Evolutionary conservation across 2,797 vertebrate species (phyloP).

Genomic region (Paratrypauchen microcephalus): DNA sequence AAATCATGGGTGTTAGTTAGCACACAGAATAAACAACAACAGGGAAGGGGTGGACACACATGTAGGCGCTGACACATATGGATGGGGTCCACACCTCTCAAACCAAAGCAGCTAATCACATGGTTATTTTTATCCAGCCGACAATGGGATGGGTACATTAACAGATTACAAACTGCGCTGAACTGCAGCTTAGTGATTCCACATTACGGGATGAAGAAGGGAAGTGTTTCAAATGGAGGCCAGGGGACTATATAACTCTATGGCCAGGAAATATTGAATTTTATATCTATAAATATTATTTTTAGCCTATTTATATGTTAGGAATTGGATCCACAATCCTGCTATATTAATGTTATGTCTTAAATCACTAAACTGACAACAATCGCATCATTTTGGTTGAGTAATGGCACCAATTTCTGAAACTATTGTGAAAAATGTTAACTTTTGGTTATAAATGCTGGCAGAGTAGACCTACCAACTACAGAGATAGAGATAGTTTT

Average conservation of each 20-base stretch:
- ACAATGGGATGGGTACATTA: slow-evolving; percentile 59
- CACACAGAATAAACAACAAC: slow-evolving; percentile 18
- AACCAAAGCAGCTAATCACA: slow-evolving; percentile 59
- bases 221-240: slow-evolving; percentile 5
- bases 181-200: slow-evolving; percentile 57
- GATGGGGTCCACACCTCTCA: slow-evolving; percentile 22
- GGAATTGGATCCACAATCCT: background rate
- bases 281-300: background rate
- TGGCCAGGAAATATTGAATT: background rate
- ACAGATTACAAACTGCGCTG: slow-evolving; percentile 61
- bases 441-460: too few species aligned
- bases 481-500: background rate
- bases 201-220: slow-evolving; percentile 39
- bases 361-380: background rate
- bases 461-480: background rate
- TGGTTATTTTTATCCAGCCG: slow-evolving; percentile 55
- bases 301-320: background rate
- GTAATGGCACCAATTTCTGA: background rate
- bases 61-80: slow-evolving; percentile 5
- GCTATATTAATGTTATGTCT: too few species aligned
- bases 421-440: too few species aligned
- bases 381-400: background rate
- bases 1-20: slow-evolving; percentile 39
- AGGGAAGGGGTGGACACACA: slow-evolving; percentile 6
- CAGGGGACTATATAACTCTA: too few species aligned